These are phyloP conservation scores for Chiridota heheva DNA, from an alignment of 35 echinoderm and acorn worm genomes.

Conservation along the genomic window DNA sequence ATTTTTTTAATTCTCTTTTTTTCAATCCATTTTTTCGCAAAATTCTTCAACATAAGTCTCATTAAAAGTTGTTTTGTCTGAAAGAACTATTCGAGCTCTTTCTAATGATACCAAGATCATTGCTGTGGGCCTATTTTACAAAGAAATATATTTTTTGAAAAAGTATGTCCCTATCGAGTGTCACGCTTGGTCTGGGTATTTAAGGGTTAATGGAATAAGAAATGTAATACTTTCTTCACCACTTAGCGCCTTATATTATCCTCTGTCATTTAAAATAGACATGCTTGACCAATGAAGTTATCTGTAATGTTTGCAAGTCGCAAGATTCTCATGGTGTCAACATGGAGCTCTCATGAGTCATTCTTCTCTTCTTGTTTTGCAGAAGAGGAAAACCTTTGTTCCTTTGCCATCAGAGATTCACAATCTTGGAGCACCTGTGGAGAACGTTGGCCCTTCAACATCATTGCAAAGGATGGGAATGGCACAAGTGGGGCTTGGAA, in stretches of 20 bases:
- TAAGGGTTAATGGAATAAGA: background rate
- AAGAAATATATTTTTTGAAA: too few species aligned
- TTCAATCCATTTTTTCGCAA: too few species aligned
- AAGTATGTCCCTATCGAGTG: too few species aligned
- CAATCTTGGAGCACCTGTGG: conserved; percentile 79
- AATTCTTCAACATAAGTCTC: too few species aligned
- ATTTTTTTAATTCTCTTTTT: too few species aligned
- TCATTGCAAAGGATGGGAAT: conserved; percentile 74
- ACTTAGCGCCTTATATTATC: background rate
- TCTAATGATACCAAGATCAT: too few species aligned
- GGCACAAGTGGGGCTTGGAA: too few species aligned
- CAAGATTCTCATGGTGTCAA: background rate
- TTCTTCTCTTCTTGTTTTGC: conserved; percentile 35
- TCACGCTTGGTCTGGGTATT: background rate
- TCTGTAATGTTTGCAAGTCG: background rate
- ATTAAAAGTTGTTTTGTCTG: too few species aligned
- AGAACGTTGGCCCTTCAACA: conserved; percentile 66
- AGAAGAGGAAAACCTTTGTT: conserved; percentile 89
- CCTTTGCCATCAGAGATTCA: conserved; percentile 63
- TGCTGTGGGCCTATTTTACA: too few species aligned
- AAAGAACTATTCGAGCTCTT: too few species aligned
- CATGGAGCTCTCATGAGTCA: background rate
- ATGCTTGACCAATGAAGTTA: background rate
- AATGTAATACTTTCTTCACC: background rate
- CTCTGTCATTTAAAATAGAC: background rate